Evolutionary conservation across 2,797 vertebrate species (phyloP).

Genomic region (Alexandromys oeconomus): DNA sequence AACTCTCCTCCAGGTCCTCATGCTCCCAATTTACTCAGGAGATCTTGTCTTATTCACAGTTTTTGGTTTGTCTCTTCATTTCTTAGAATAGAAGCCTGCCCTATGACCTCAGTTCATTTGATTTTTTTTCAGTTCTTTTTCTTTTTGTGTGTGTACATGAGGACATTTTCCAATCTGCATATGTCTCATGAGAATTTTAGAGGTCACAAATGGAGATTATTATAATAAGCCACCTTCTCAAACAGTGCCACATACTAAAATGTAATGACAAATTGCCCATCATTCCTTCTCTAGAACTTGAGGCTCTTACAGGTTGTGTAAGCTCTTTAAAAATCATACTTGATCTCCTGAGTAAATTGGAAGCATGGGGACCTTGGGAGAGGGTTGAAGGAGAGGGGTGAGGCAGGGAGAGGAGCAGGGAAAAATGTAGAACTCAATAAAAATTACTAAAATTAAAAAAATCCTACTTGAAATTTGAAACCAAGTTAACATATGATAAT

Average conservation of each 20-base stretch:
- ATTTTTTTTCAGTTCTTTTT: slow-evolving; percentile 4
- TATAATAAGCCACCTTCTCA: background rate
- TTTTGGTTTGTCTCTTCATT: background rate
- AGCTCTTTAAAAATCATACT: background rate
- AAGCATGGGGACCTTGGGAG: too few species aligned
- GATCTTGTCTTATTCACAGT: background rate
- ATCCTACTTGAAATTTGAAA: background rate
- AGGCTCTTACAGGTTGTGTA: background rate
- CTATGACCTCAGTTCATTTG: background rate
- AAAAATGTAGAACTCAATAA: too few species aligned
- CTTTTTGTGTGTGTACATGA: background rate
- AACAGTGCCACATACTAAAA: background rate
- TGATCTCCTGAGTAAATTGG: too few species aligned
- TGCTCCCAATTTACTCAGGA: too few species aligned
- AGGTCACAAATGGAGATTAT: background rate
- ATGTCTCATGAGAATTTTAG: background rate
- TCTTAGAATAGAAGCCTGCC: background rate
- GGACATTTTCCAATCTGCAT: background rate
- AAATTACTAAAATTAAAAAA: too few species aligned
- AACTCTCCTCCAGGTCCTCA: too few species aligned
- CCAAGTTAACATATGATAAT: background rate
- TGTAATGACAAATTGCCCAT: background rate
- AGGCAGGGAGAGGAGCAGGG: too few species aligned
- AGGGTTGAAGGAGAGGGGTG: too few species aligned
- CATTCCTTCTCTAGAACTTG: background rate